phyloP scores from a whole-genome alignment of 2,797 vertebrate genomes.

The Sylvilagus floridanus region DNA sequence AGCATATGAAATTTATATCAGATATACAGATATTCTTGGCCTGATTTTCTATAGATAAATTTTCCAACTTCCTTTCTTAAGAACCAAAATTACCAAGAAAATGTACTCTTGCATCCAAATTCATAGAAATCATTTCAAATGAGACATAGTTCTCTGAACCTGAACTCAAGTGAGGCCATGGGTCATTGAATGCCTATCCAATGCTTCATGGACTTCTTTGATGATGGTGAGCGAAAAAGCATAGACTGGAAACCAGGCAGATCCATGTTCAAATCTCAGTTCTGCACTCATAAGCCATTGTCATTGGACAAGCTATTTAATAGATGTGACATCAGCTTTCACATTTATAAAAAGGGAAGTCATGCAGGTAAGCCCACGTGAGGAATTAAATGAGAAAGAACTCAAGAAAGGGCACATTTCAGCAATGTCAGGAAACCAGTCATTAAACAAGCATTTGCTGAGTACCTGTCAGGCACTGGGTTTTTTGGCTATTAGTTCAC shows the following conservation, averaged over 20 bases:
- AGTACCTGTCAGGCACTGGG: neutral
- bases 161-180: neutral
- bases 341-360: conserved; percentile 37
- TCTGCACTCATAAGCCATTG: neutral
- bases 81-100: conserved; percentile 26
- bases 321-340: neutral
- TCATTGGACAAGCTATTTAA: neutral
- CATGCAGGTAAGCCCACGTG: neutral
- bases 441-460: neutral
- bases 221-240: neutral
- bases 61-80: conserved; percentile 38
- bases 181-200: neutral
- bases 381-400: neutral
- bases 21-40: neutral
- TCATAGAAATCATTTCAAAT: conserved; percentile 50
- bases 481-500: neutral
- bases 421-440: neutral
- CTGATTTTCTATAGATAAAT: conserved; percentile 28
- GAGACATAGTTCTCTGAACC: neutral
- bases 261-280: neutral
- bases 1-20: neutral
- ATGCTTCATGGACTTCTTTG: neutral
- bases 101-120: neutral
- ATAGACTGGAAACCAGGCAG: neutral
- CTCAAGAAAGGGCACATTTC: neutral